phyloP scores from a whole-genome alignment of 2,888 invertebrate species.

The Bellardia pandia region DNA sequence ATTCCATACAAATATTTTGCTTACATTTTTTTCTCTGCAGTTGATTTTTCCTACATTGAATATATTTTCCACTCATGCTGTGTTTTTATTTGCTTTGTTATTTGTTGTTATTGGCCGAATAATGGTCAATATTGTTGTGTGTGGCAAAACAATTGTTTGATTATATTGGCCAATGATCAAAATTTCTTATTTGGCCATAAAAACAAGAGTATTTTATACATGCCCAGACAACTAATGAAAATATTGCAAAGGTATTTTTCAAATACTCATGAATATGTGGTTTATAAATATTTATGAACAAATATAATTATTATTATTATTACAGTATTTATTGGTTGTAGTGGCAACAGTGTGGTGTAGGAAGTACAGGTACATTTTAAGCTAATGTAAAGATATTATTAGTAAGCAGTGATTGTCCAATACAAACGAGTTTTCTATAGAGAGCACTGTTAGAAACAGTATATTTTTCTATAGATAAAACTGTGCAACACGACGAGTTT shows the following conservation, averaged over 20 bases:
- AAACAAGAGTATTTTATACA: background rate
- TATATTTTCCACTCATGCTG: slow-evolving; percentile 8
- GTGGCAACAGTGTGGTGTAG: background rate
- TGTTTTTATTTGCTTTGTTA: slow-evolving; percentile 28
- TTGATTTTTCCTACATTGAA: background rate
- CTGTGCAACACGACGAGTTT: no score
- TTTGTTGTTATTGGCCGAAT: slow-evolving; percentile 49
- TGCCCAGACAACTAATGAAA: slow-evolving; percentile 12
- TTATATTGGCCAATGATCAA: slow-evolving; percentile 58
- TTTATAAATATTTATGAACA: slow-evolving; percentile 25
- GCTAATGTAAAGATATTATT: no score
- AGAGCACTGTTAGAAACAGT: no score
- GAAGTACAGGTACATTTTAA: background rate
- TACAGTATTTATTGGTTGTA: background rate
- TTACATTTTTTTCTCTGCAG: background rate
- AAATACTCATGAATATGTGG: background rate
- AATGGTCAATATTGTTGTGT: slow-evolving; percentile 50
- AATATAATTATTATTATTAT: background rate
- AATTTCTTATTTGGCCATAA: slow-evolving; percentile 37
- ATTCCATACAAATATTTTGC: background rate
- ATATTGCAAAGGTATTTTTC: slow-evolving; percentile 32
- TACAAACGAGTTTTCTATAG: no score
- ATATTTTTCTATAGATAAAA: no score
- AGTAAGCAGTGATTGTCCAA: no score
- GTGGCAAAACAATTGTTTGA: slow-evolving; percentile 34